Evolutionary conservation across 1,140 invertebrate genomes (phyloP), one percentile per base, ranked within the genome.

Genomic region (Medauroidea extradentata): DNA sequence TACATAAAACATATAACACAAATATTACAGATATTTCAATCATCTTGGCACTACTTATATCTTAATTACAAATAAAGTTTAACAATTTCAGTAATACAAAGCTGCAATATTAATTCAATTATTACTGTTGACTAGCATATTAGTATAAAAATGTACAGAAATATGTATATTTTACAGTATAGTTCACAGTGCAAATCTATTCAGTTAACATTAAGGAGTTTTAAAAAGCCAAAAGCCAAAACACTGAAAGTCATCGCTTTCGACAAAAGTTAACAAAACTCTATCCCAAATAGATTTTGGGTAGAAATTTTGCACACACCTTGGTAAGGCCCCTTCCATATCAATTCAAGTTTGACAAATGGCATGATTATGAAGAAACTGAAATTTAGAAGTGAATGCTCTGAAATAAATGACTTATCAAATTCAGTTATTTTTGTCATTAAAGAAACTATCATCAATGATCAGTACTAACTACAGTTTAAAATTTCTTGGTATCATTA

Each of bases 61-160:
- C 2, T 19, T 16, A 43, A 52, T 2, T 16, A 54, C 24, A 24
- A 42, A 8, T 3, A 34, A 39, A 54, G 14, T 24, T 16, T 13
- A 41, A 38, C 38, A 24, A 54, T 14, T 38, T 18, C 23, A 18
- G 16, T 18, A 34, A 38, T 43, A 54, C 2, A 54, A 18, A 54
- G 8, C n/a, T 8, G 2, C 38, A 24, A n/a, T 24, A 43, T 42
- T 54, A 54, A 21, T 54, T 42, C 23, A 54, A 19, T 54, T 54
- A 25, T 18, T 14, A 18, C 42, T 54, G 29, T 41, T 54, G 53
- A 54, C 53, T 54, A 54, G 53, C 53, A 54, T 54, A 54, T 54
- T 54, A 54, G 53, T 54, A 54, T 13, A 53, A 53, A 42, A 54
- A 38, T 54, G 49, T 23, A 25, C 48, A 49, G 18, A 46, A 46